Percentiles rank a stretch among this genome's conserved stretches.
Conservation (phyloP, 2,888 invertebrate genomes). For the Monoplex corrugatus region DNA sequence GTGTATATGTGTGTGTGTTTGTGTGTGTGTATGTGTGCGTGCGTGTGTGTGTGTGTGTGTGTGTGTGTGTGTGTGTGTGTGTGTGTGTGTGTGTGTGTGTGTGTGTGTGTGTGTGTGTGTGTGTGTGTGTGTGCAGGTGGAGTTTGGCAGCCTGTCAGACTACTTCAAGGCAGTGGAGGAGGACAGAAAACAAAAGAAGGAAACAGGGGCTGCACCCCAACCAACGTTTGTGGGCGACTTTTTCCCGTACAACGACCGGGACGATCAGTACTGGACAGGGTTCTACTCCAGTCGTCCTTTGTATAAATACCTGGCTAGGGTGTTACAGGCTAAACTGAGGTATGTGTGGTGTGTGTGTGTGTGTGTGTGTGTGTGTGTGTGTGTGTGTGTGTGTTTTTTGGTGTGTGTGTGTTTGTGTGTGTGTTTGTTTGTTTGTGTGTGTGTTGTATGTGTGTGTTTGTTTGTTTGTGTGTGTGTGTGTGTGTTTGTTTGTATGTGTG, state of each 20-base stretch:
- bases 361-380: background rate
- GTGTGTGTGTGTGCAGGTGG: slow-evolving; percentile 65
- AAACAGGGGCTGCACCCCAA: slow-evolving; percentile 60
- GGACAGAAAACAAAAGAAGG: slow-evolving; percentile 43
- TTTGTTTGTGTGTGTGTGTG: too few relatives aligned
- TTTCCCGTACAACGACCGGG: slow-evolving; percentile 80
- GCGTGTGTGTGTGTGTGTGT: too few relatives aligned
- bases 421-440: too few relatives aligned
- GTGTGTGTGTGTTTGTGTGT: too few relatives aligned
- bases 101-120: background rate
- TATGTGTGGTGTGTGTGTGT: slow-evolving; percentile 48
- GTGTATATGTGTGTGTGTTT: too few relatives aligned
- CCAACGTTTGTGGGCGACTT: slow-evolving; percentile 79
- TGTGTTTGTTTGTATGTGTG: too few relatives aligned
- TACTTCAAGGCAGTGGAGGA: slow-evolving; percentile 74
- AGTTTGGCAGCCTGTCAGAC: slow-evolving; percentile 80
- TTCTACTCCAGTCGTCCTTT: slow-evolving; percentile 80
- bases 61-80: too few relatives aligned
- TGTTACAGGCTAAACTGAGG: slow-evolving; percentile 74
- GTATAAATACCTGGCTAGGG: slow-evolving; percentile 76
- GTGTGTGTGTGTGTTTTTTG: too few relatives aligned
- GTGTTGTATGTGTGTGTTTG: too few relatives aligned
- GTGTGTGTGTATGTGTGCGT: too few relatives aligned
- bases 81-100: too few relatives aligned
- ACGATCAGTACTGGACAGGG: slow-evolving; percentile 82